Percentiles rank a stretch among this genome's conserved stretches.
Evolutionary conservation across 2,888 invertebrate species (phyloP).

Genomic region (Harpalus rubripes): DNA sequence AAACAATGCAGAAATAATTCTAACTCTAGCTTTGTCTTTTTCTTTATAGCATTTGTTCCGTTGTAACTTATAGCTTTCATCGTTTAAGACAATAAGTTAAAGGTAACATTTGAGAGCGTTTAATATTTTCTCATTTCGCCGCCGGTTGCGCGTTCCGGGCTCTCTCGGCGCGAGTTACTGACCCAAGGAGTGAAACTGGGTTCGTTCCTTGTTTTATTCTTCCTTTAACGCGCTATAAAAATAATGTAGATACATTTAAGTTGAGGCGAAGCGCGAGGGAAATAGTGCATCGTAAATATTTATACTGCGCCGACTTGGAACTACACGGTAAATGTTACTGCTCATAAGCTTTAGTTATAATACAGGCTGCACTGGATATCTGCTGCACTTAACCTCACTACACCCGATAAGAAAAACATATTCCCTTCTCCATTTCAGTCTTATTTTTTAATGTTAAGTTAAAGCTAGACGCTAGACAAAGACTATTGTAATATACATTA

Average conservation of each 20-base stretch:
- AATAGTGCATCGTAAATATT: conserved; percentile 52
- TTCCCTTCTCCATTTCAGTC: too few species aligned
- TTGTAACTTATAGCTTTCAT: conserved; percentile 22
- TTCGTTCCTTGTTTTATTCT: conserved; percentile 58
- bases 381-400: conserved; percentile 54
- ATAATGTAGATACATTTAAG: conserved; percentile 62
- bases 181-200: conserved; percentile 47
- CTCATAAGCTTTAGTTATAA: conserved; percentile 56
- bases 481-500: too few species aligned
- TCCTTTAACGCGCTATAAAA: conserved; percentile 65
- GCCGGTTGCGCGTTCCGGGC: conserved; percentile 10
- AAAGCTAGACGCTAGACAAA: too few species aligned
- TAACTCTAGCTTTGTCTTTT: neutral
- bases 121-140: conserved; percentile 46
- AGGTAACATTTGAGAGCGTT: conserved; percentile 25
- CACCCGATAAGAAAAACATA: neutral
- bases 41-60: neutral
- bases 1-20: neutral
- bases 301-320: conserved; percentile 36
- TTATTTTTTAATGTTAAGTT: too few species aligned
- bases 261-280: conserved; percentile 43
- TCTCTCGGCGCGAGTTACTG: conserved; percentile 24
- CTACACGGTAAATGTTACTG: conserved; percentile 14
- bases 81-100: conserved; percentile 38
- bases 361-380: conserved; percentile 26